Conservation (phyloP, 37 sponge, comb jelly and placozoan species). For the Cliona cf. orientalis region DNA sequence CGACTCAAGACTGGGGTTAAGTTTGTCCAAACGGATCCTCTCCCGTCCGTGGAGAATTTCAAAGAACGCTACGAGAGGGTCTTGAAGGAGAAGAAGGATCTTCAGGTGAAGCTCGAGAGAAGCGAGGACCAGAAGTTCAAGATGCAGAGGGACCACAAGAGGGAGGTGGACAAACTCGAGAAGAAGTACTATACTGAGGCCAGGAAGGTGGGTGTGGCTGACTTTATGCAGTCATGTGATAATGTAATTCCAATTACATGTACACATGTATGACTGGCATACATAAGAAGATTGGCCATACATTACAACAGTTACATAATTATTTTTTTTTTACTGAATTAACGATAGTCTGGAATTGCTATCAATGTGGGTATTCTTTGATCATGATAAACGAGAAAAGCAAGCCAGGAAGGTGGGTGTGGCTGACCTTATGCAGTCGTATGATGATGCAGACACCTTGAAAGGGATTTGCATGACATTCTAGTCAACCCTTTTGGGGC, state of each 20-base stretch:
- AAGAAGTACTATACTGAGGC: conserved; percentile 10
- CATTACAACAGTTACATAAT: not conserved
- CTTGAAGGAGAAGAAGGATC: conserved; percentile 56
- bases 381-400: too few relatives aligned
- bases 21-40: conserved; percentile 40
- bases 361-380: too few relatives aligned
- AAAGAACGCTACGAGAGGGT: conserved; percentile 53
- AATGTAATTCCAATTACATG: too few relatives aligned
- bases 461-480: too few relatives aligned
- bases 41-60: conserved; percentile 46
- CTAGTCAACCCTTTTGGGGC: too few relatives aligned
- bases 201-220: conserved; percentile 17
- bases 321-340: too few relatives aligned
- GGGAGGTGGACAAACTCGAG: conserved; percentile 34
- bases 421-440: too few relatives aligned
- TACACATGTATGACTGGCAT: too few relatives aligned
- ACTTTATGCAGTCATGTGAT: too few relatives aligned
- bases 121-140: conserved; percentile 56
- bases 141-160: conserved; percentile 43
- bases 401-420: conserved; percentile 34
- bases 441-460: too few relatives aligned
- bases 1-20: not conserved
- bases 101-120: conserved; percentile 39
- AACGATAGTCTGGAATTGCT: too few relatives aligned
- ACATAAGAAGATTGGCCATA: too few relatives aligned